Conservation (phyloP, 2,797 vertebrate species). For the Onychomys leucogaster region DNA sequence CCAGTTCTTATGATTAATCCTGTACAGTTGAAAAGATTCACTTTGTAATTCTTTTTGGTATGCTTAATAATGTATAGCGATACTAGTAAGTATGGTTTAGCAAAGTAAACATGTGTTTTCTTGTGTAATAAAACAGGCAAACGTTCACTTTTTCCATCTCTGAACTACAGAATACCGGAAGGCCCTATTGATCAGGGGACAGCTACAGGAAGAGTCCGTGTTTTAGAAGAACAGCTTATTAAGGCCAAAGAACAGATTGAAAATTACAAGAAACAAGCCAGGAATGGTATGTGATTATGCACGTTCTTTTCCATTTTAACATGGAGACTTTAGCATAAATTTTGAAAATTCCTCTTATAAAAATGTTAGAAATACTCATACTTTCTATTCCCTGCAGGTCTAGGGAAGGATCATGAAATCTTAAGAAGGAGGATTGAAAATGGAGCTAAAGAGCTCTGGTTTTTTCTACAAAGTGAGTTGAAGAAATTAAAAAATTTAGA, state of each 20-base stretch:
- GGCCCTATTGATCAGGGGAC: conserved; percentile 94
- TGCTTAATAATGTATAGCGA: background rate
- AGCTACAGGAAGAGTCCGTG: conserved; percentile 93
- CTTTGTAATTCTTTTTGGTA: conserved; percentile 41
- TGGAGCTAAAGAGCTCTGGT: conserved; percentile 98
- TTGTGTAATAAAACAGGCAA: conserved; percentile 49
- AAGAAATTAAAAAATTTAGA: conserved; percentile 95
- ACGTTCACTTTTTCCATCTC: conserved; percentile 76
- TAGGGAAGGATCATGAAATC: conserved; percentile 96
- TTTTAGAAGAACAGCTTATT: conserved; percentile 96
- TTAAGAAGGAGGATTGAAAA: conserved; percentile 96
- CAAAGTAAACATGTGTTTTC: conserved; percentile 38
- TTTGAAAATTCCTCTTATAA: conserved; percentile 49
- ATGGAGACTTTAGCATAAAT: conserved; percentile 59
- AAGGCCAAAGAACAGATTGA: conserved; percentile 99
- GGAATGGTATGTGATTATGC: conserved; percentile 91
- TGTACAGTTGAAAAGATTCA: conserved; percentile 33
- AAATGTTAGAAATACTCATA: conserved; percentile 59
- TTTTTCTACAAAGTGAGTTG: conserved; percentile 97
- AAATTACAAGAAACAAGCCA: conserved; percentile 95
- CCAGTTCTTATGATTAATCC: conserved; percentile 15
- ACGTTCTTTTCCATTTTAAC: conserved; percentile 61
- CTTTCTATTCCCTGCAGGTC: conserved; percentile 81
- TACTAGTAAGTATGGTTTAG: conserved; percentile 47
- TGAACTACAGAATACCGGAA: conserved; percentile 94